Base-by-base conservation (phyloP, 2,113 vertebrate genomes). In the Falco punctatus region DNA sequence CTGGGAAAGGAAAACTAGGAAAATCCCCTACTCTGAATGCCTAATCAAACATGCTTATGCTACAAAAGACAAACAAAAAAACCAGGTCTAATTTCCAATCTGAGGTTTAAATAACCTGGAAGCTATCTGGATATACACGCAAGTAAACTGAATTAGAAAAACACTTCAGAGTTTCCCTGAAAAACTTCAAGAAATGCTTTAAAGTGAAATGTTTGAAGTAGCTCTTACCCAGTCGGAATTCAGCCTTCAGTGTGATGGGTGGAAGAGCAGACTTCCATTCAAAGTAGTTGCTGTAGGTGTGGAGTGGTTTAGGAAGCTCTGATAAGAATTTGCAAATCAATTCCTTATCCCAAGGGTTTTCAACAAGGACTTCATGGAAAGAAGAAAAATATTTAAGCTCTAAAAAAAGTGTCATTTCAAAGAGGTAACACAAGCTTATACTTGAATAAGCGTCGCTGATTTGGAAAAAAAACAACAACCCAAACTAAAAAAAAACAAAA, bases 301-400 rank as follows among this genome's bases (percentile, higher is more conserved):
- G 94, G 62, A 99, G 97, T 2, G 98, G 98, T 11, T 98, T 98
- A 35, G 82, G 94, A 69, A 99, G 97, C 4, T 92, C 38, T 0
- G 97, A 98, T 30, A 99, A 96, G 94, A 99, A 97, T 10, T 91
- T 93, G 16, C 59, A 16, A 58, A 99, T 98, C 95, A 99, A 86
- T 3, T 95, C 61, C 3, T 96, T 96, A 71, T 99, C 98, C 99
- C 99, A 99, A 15, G 99, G 99, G 48, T 99, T 98, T 20, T 98
- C 97, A 74, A 99, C 82, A 66, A 98, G 95, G 35, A 93, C 96
- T 94, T 86, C 15, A 81, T 35, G 52, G 70, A 90, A 95, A 42
- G 55, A 19, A 70, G 57, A 72, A 38, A 74, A 81, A 75, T 9
- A 44, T 44, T 88, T 91, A 74, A 69, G 74, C 22, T 67, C 5